Evolutionary conservation across 2,888 invertebrate species (phyloP), one percentile per base, ranked within the genome.

Genomic region (Matsumyia berberina): DNA sequence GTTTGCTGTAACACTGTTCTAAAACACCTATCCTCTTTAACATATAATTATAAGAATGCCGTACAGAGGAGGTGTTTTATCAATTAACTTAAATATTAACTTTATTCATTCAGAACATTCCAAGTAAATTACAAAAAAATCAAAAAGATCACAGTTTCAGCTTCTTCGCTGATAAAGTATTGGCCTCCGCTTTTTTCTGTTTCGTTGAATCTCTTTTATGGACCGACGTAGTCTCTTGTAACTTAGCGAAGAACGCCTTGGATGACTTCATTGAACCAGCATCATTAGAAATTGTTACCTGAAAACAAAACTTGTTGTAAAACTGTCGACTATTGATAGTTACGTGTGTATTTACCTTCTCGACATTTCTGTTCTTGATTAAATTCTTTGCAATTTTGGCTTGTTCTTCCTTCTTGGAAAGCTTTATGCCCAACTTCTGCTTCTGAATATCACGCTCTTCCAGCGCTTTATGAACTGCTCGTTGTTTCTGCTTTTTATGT

Each of bases 191-290:
- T 35, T 93, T 86, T 76, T 87, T 88, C 39, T 86, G 87, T 69
- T 87, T 89, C n/a, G 57, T 83, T 24, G 17, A 4, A 1, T 62
- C 49, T n/a, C 19, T 57, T 3, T 70, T 81, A 58, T 67, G 69
- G 6, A 92, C 91, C 11, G 92, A 91, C 0, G 94, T 94, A 89
- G 96, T 94, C 88, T 97, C 96, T 90, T 98, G 96, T 5, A 98
- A 92, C 89, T 96, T 95, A 60, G 94, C 94, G 92, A 98, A 98
- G 94, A 98, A 98, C 0, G 96, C 94, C 88, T 95, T 96, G 0
- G 96, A 96, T 0, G 96, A 96, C 89, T 95, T 96, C 9, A 95
- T 89, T 39, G 92, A 90, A 86, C 93, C 93, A 35, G 92, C 91
- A 81, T 92, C 93, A 39, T 88, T 88, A 69, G 88, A 90, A 24